These are phyloP conservation scores for Enteromius fasciolatus DNA, from an alignment of 2,797 vertebrate species.

Conservation along the genomic window DNA sequence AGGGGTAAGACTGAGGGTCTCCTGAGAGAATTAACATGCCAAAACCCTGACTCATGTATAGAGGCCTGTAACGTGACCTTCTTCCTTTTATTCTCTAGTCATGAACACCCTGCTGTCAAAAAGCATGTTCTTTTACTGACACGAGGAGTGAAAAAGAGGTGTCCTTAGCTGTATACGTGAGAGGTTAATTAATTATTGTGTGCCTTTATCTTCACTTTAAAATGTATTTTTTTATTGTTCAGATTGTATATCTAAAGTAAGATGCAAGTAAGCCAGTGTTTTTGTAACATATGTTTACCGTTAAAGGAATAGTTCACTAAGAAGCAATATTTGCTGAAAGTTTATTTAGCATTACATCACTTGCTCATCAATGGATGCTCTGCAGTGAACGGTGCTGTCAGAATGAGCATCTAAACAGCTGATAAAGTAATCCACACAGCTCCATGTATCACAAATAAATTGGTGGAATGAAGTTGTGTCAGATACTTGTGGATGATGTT, in stretches of 20 bases:
- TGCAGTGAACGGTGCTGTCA: neutral
- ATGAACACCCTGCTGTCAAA: constrained; percentile 57
- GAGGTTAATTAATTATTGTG: neutral
- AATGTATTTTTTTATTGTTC: no score
- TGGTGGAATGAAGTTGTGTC: neutral
- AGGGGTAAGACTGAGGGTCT: constrained; percentile 52
- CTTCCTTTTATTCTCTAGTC: constrained; percentile 60
- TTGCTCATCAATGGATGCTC: neutral
- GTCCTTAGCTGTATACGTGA: neutral
- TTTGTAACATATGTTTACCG: no score
- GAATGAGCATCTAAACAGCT: neutral
- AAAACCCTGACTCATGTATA: constrained; percentile 73
- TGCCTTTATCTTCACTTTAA: neutral
- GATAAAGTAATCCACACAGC: neutral
- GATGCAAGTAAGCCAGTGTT: no score
- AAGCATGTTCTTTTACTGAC: constrained; percentile 31
- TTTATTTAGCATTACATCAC: neutral
- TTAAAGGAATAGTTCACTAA: neutral
- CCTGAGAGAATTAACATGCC: constrained; percentile 70
- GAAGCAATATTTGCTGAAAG: neutral
- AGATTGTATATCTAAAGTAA: no score
- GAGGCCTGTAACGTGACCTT: constrained; percentile 66
- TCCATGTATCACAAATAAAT: neutral
- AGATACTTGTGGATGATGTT: no score
- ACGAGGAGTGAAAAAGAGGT: neutral